phyloP scores from a whole-genome alignment of 2,113 vertebrate species.

The Leptodactylus fuscus region DNA sequence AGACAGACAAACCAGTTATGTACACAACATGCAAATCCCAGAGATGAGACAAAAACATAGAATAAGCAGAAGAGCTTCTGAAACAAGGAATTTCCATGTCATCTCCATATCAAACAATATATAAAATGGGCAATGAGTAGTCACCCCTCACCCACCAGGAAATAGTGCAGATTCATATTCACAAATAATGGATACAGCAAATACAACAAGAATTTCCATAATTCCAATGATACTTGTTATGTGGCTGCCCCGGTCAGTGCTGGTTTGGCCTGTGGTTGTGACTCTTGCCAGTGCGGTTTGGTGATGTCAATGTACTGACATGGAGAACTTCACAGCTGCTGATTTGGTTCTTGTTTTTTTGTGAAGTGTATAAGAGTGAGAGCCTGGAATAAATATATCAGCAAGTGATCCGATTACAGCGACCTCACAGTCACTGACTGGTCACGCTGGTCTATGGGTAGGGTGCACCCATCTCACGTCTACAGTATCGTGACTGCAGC shows the following conservation, averaged over 20 bases:
- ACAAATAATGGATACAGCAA: not conserved
- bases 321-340: not conserved
- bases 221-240: too few relatives aligned
- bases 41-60: not conserved
- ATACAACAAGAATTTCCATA: not conserved
- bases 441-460: too few relatives aligned
- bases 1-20: not conserved
- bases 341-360: not conserved
- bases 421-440: too few relatives aligned
- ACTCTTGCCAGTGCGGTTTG: not conserved
- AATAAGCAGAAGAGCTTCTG: not conserved
- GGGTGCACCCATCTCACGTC: too few relatives aligned
- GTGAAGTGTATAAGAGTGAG: not conserved
- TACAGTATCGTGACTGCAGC: too few relatives aligned
- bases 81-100: not conserved
- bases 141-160: too few relatives aligned
- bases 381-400: too few relatives aligned
- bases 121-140: not conserved
- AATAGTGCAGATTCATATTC: not conserved
- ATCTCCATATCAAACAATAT: not conserved
- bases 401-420: too few relatives aligned
- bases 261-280: too few relatives aligned
- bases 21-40: not conserved
- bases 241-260: not conserved
- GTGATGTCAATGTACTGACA: not conserved